Percentiles rank a stretch among this genome's conserved stretches.
Conservation (phyloP, 2,888 invertebrate genomes). For the Gymnocheta viridis region DNA sequence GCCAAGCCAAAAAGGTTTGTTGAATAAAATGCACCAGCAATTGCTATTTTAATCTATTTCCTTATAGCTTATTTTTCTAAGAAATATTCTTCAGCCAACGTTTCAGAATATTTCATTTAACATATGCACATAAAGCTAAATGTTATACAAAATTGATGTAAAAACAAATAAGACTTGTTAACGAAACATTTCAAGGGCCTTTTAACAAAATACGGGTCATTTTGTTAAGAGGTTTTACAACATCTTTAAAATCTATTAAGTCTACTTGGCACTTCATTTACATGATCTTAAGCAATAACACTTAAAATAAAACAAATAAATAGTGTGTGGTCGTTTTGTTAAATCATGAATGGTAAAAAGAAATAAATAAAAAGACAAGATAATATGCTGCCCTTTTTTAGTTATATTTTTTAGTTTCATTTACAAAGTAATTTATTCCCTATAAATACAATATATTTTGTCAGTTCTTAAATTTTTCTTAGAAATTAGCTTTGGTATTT, state of each 20-base stretch:
- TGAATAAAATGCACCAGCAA: too few relatives aligned
- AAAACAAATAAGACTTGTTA: neutral
- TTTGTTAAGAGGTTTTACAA: constrained; percentile 58
- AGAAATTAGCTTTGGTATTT: constrained; percentile 18
- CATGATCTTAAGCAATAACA: constrained; percentile 20
- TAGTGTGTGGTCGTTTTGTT: constrained; percentile 64
- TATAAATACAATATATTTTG: constrained; percentile 61
- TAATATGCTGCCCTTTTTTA: neutral
- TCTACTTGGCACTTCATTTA: constrained; percentile 37
- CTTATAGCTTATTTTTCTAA: neutral
- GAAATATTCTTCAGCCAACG: too few relatives aligned
- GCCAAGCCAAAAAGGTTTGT: too few relatives aligned
- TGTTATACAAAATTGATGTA: neutral
- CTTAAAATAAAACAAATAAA: constrained; percentile 28
- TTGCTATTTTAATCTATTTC: too few relatives aligned
- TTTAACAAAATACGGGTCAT: constrained; percentile 61
- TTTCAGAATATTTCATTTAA: neutral
- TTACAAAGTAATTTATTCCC: constrained; percentile 60
- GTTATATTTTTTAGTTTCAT: constrained; percentile 6
- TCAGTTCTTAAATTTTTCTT: constrained; percentile 54
- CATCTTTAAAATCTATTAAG: constrained; percentile 46
- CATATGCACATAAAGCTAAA: neutral
- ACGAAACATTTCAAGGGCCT: constrained; percentile 37
- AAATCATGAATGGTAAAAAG: neutral
- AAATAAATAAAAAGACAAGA: constrained; percentile 15